Base-by-base conservation (phyloP, 1,140 invertebrate genomes). In the Heterodera carotae region DNA sequence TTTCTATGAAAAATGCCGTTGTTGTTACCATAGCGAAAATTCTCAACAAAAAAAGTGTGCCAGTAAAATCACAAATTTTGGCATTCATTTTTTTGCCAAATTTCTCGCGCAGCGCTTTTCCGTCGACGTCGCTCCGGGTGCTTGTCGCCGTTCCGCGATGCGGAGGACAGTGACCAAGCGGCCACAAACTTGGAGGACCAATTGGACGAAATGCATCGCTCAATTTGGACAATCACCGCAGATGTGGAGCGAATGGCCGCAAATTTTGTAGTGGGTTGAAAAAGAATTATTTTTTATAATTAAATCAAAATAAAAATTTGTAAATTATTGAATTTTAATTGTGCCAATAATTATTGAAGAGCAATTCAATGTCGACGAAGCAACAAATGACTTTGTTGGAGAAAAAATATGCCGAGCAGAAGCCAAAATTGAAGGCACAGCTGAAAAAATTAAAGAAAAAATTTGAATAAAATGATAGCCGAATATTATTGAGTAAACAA, bases 251-350 rank as follows among this genome's bases (percentile, higher is more conserved):
- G 62, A 34, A 66, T 66, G 62, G 62, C 27, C n/a, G 10, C 62
- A 12, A 66, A 66, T 66, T 66, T 66, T 66, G 62, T 66, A 27
- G 62, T 66, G 48, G 15, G 48, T n/a, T n/a, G n/a, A n/a, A n/a
- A n/a, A n/a, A 43, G 15, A 15, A 53, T 18, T 18, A 18, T 53
- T 22, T 18, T 18, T 53, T 22, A 53, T 18, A 53, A 53, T 3
- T 53, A 18, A 15, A 53, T 15, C 8, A 53, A 12, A 53, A 18
- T 7, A 18, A 53, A 53, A 53, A 18, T n/a, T 53, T 12, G 2
- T 53, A 8, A 18, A 53, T 53, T 10, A 18, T 53, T 53, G 48
- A 1, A 15, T 18, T 53, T 53, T 53, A 53, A 10, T n/a, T n/a
- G n/a, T n/a, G n/a, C n/a, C n/a, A 56, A 56, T 56, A n/a, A 56